Evolutionary conservation across 2,113 vertebrate genomes (phyloP).

Genomic region (Callipepla squamata): DNA sequence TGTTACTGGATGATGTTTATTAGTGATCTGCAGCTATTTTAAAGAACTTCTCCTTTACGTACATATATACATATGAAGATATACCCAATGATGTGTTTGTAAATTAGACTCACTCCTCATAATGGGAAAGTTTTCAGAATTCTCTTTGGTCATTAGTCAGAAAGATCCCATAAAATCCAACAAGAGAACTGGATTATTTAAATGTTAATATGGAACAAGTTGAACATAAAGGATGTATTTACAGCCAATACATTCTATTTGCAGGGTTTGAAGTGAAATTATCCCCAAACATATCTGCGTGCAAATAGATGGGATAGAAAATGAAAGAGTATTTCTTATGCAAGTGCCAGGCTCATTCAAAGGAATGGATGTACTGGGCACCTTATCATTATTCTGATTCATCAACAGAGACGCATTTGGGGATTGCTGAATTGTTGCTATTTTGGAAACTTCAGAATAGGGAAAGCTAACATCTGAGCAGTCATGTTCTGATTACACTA

Average conservation of each 20-base stretch:
- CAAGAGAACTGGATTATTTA: background rate
- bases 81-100: background rate
- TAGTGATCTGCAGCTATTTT: background rate
- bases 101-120: background rate
- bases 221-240: conserved; percentile 25
- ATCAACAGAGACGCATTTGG: background rate
- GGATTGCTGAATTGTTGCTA: conserved; percentile 14
- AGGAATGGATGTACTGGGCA: background rate
- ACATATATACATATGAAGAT: background rate
- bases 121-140: background rate
- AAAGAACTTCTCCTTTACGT: background rate
- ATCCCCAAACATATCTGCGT: conserved; percentile 1
- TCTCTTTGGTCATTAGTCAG: background rate
- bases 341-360: background rate
- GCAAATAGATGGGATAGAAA: conserved; percentile 5
- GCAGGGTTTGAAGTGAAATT: conserved; percentile 21
- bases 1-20: background rate
- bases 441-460: conserved; percentile 23
- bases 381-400: conserved; percentile 11
- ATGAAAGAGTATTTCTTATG: conserved; percentile 9
- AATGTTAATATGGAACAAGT: background rate
- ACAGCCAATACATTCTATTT: conserved; percentile 5
- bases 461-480: conserved; percentile 28
- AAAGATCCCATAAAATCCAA: background rate
- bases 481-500: background rate